These are phyloP conservation scores for Chaetodon trifasciatus DNA, from an alignment of 2,797 vertebrate species.

Conservation along the genomic window DNA sequence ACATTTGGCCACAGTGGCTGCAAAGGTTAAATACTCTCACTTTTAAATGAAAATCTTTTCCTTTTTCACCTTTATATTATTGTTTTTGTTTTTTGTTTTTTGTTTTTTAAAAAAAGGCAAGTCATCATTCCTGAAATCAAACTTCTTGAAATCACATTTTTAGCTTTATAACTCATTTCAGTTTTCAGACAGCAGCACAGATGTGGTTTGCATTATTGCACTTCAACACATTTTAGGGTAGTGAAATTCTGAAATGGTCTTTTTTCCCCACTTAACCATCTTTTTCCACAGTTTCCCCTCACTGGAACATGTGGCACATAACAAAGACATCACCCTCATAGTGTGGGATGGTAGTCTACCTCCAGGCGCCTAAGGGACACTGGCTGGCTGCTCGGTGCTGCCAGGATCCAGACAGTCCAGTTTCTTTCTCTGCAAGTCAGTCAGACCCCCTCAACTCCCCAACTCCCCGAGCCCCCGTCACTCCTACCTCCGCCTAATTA, in stretches of 20 bases:
- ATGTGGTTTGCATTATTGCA: conserved; percentile 37
- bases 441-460: conserved; percentile 82
- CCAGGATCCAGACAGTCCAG: conserved; percentile 83
- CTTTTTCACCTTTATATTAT: not conserved
- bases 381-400: conserved; percentile 79
- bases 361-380: conserved; percentile 78
- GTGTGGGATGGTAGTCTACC: conserved; percentile 75
- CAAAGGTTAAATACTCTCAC: not conserved
- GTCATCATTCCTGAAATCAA: not conserved
- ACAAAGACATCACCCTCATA: conserved; percentile 82
- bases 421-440: conserved; percentile 78
- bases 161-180: conserved; percentile 6
- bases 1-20: not conserved
- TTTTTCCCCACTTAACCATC: conserved; percentile 12
- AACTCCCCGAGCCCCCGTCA: conserved; percentile 83
- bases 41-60: not conserved
- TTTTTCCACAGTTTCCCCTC: conserved; percentile 44
- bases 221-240: conserved; percentile 36
- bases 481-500: conserved; percentile 85
- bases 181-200: conserved; percentile 7
- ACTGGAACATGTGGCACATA: conserved; percentile 76
- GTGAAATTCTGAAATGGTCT: conserved; percentile 62
- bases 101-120: not conserved
- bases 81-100: no score
- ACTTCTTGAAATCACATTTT: conserved; percentile 9